Base-by-base conservation (phyloP, 1,140 invertebrate species). In the Ceratosolen solmsi region DNA sequence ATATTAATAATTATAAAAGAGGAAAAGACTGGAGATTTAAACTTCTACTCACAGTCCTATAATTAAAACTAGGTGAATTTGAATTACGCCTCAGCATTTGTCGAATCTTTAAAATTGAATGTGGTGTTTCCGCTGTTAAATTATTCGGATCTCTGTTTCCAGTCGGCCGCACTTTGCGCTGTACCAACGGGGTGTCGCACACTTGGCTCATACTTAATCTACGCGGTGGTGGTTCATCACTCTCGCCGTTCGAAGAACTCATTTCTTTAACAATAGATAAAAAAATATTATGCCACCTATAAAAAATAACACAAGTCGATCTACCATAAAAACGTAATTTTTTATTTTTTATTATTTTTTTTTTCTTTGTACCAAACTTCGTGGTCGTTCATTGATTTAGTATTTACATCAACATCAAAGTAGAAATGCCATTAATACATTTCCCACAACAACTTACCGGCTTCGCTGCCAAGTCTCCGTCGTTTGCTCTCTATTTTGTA, bases 51-150 rank as follows among this genome's bases (percentile, higher is more conserved):
- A 81, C 79, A 68, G 22, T 81, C 20, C n/a, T 25, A 56, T 63
- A 63, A 54, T 7, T 30, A 36, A 36, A 80, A n/a, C 49, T 27
- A 22, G 89, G 82, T 0, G 89, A 89, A 0, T 84, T 77, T 0
- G 88, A 90, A 5, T 86, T 86, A 8, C 86, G 83, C 51, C 46
- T 60, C 30, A 91, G 87, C 30, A 92, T 77, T 38, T 90, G 90
- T 0, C 89, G 87, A 56, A 89, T 91, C 68, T 92, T 92, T 1
- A 92, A 58, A 30, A 91, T 92, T 0, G 91, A 92, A 22, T 92
- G 91, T 0, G 91, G 90, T 4, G 89, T 91, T 15, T 87, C 87
- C 0, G 60, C 5, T 13, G 78, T 20, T 33, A 75, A 0, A 11
- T 15, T 13, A 13, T 82, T 83, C 36, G 2, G 13, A 36, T 81